Conservation (phyloP, 2,113 vertebrate species). For the Scytalopus superciliaris region DNA sequence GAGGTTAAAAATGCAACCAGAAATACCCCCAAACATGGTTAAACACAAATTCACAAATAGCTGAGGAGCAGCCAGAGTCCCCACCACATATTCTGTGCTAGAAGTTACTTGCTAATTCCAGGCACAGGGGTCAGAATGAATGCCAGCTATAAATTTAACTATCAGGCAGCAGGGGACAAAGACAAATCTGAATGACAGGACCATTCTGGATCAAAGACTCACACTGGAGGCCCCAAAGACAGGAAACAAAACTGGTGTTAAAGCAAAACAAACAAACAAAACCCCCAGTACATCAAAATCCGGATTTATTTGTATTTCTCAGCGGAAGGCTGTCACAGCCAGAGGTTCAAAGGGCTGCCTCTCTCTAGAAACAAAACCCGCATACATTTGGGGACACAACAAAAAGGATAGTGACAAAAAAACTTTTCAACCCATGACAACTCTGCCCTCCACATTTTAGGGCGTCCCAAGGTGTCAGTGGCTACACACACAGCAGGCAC, state of each 20-base stretch:
- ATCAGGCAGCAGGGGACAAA: conserved; percentile 2
- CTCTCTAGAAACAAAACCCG: background rate
- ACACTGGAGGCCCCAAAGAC: background rate
- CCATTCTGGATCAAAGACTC: background rate
- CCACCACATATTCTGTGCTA: background rate
- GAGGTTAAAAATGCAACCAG: background rate
- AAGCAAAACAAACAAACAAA: conserved; percentile 6
- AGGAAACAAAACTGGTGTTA: background rate
- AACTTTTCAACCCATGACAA: background rate
- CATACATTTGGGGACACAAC: background rate
- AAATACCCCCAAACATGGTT: background rate
- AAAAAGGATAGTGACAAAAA: background rate
- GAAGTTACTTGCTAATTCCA: conserved; percentile 6
- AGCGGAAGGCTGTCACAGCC: background rate
- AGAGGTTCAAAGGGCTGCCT: background rate
- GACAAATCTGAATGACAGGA: conserved; percentile 16
- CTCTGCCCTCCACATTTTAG: background rate
- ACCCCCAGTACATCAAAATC: background rate
- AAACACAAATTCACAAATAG: background rate
- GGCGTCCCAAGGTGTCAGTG: background rate
- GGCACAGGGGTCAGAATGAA: conserved; percentile 32
- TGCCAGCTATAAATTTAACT: conserved; percentile 13
- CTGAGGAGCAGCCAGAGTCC: background rate
- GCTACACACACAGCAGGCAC: background rate
- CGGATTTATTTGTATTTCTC: background rate